These are phyloP conservation scores for Callospermophilus lateralis DNA, from an alignment of 2,113 vertebrate genomes.

Conservation along the genomic window DNA sequence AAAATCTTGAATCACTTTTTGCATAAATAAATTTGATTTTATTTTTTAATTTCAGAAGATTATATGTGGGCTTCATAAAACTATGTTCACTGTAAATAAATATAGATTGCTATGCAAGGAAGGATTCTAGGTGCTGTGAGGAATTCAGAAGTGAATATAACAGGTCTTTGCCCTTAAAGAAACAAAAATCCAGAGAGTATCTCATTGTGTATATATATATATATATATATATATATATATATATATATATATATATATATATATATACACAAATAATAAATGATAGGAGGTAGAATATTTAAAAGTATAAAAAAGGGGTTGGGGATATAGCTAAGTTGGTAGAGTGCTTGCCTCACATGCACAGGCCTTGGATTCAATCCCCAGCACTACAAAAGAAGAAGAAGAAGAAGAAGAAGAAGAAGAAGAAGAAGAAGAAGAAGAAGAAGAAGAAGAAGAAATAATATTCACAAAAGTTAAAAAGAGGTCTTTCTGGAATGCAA, in stretches of 20 bases:
- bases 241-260: too few species aligned
- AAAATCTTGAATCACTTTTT: constrained; percentile 5
- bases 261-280: neutral
- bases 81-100: constrained; percentile 19
- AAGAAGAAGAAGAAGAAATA: too few species aligned
- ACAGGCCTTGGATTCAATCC: too few species aligned
- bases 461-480: constrained; percentile 22
- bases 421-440: neutral
- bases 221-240: neutral
- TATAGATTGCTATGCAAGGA: neutral
- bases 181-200: neutral
- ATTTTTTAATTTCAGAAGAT: constrained; percentile 60
- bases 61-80: constrained; percentile 41
- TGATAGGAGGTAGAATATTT: neutral
- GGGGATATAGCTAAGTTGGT: too few species aligned
- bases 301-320: neutral
- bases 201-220: too few species aligned
- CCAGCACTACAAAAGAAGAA: too few species aligned
- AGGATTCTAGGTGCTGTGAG: neutral
- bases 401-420: too few species aligned
- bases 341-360: too few species aligned
- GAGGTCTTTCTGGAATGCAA: constrained; percentile 20
- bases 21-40: constrained; percentile 26
- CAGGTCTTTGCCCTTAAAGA: neutral
- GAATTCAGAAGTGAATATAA: constrained; percentile 57